Percentiles rank a stretch among this genome's conserved stretches.
Conservation (phyloP, 2,797 vertebrate species). For the Halcyon smyrnensis region DNA sequence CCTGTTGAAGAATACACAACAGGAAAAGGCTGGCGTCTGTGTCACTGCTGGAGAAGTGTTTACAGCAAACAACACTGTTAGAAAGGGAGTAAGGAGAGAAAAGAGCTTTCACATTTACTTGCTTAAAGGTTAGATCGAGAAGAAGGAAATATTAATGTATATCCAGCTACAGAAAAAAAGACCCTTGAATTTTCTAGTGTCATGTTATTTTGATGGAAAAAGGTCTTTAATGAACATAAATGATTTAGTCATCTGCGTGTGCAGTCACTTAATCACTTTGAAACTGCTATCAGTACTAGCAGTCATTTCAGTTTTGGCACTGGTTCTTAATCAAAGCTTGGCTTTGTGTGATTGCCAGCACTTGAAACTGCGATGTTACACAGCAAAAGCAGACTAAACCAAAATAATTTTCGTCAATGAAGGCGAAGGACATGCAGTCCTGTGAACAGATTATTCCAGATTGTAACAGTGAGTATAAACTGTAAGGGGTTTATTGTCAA, state of each 20-base stretch:
- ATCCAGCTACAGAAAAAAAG: background rate
- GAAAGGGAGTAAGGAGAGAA: background rate
- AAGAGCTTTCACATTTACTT: background rate
- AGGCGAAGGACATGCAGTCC: background rate
- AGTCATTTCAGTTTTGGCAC: constrained; percentile 17
- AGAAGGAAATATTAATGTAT: background rate
- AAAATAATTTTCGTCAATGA: background rate
- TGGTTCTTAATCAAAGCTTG: background rate
- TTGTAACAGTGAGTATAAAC: background rate
- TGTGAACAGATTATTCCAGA: background rate
- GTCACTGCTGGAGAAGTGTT: background rate
- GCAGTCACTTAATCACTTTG: background rate
- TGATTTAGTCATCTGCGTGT: constrained; percentile 1
- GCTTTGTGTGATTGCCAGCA: background rate
- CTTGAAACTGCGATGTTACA: background rate
- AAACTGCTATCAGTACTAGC: background rate
- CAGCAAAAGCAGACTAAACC: constrained; percentile 15
- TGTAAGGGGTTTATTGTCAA: background rate
- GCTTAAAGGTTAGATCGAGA: background rate
- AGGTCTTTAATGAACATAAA: background rate
- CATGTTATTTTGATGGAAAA: background rate
- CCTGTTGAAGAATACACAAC: background rate
- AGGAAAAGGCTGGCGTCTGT: background rate
- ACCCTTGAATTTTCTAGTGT: background rate
- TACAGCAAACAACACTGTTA: background rate